Percentiles rank a stretch among this genome's conserved stretches.
These are phyloP conservation scores for Ptyas mucosa DNA, from an alignment of 2,113 vertebrate species.

Conservation along the genomic window DNA sequence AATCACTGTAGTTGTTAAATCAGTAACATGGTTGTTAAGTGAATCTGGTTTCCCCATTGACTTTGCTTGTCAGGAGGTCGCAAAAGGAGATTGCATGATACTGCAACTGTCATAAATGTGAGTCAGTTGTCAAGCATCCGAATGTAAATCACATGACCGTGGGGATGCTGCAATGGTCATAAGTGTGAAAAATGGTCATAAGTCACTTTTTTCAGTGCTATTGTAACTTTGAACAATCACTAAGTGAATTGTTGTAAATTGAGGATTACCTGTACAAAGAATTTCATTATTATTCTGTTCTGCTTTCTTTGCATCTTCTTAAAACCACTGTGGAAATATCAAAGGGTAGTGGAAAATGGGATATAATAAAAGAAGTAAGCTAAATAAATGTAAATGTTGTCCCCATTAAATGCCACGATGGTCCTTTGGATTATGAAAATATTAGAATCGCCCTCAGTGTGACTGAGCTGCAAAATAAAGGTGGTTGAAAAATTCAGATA, in stretches of 20 bases:
- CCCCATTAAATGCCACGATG: background rate
- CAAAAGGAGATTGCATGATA: background rate
- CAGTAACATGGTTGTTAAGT: background rate
- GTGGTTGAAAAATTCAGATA: background rate
- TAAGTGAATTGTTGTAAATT: background rate
- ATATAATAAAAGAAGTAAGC: background rate
- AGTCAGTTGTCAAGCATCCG: background rate
- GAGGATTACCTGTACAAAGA: background rate
- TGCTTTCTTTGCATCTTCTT: background rate
- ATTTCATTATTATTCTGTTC: background rate
- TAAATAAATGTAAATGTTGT: background rate
- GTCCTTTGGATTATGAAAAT: background rate
- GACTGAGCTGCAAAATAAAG: background rate
- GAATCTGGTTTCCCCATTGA: background rate
- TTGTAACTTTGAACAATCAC: background rate
- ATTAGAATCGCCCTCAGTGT: background rate
- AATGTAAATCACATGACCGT: background rate
- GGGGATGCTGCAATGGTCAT: background rate
- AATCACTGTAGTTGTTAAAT: too few species aligned
- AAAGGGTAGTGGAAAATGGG: background rate
- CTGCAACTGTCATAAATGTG: background rate
- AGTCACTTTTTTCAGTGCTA: background rate
- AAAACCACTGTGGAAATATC: background rate
- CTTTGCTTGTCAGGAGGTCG: background rate
- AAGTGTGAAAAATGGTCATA: background rate